Percentiles rank a stretch among this genome's conserved stretches.
Evolutionary conservation across 2,113 vertebrate genomes (phyloP).

Genomic region (Stigmatopora nigra): DNA sequence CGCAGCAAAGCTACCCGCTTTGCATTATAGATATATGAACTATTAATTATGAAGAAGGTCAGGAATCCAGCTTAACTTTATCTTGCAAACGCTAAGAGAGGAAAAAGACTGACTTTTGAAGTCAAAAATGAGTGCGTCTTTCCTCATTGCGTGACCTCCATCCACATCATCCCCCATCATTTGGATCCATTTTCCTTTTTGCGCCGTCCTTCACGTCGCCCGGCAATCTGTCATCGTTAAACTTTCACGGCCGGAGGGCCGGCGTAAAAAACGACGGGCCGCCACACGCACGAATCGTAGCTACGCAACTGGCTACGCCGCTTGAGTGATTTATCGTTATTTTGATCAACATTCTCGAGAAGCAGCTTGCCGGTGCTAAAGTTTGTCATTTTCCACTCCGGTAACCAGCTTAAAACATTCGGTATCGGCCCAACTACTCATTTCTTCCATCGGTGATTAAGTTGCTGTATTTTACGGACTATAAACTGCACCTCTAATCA

Average conservation of each 20-base stretch:
- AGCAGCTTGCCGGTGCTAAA: background rate
- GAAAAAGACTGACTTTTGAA: conserved; percentile 22
- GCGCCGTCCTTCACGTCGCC: conserved; percentile 25
- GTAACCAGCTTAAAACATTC: background rate
- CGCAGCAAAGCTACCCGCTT: conserved; percentile 27
- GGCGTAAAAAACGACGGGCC: conserved; percentile 2
- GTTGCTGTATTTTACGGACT: too few species aligned
- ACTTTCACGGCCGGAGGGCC: conserved; percentile 14
- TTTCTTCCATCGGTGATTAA: too few species aligned
- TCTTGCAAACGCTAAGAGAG: conserved; percentile 34
- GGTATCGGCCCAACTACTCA: too few species aligned
- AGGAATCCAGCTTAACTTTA: conserved; percentile 45
- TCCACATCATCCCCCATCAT: conserved; percentile 18
- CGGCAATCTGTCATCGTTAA: conserved; percentile 20
- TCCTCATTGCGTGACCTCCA: conserved; percentile 22
- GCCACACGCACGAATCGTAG: background rate
- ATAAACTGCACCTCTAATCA: too few species aligned
- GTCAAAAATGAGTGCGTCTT: conserved; percentile 45
- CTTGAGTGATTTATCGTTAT: background rate
- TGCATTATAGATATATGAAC: conserved; percentile 55
- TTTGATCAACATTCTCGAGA: background rate
- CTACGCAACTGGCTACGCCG: background rate
- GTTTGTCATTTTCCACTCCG: background rate
- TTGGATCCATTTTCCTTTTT: background rate
- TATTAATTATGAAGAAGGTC: conserved; percentile 59